Percentiles rank a stretch among this genome's conserved stretches.
phyloP scores from a whole-genome alignment of 53 echinoderm and acorn worm genomes.

The Apostichopus leukothele region DNA sequence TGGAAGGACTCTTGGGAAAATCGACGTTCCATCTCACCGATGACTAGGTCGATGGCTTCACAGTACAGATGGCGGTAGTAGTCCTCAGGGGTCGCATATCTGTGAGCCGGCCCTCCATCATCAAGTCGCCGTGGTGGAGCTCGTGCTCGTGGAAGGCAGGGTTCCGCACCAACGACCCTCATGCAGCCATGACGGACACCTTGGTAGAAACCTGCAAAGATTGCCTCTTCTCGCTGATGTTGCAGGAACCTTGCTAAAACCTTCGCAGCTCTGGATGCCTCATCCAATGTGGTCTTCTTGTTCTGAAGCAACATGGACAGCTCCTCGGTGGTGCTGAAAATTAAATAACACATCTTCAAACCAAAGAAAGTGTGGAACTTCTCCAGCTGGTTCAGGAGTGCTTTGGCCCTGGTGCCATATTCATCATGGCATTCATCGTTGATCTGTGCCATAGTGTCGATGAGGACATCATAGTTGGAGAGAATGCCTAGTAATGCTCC shows the following conservation, averaged over 20 bases:
- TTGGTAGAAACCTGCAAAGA: conserved; percentile 13
- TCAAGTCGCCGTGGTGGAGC: conserved; percentile 30
- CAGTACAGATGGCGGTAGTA: conserved; percentile 22
- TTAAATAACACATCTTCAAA: neutral
- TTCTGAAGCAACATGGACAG: neutral
- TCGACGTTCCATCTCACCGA: conserved; percentile 2
- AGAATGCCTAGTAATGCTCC: conserved; percentile 17
- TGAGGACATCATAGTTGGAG: conserved; percentile 28
- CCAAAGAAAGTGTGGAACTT: conserved; percentile 32
- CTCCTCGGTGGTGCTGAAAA: conserved; percentile 41
- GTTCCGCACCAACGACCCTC: conserved; percentile 20
- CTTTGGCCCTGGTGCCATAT: conserved; percentile 25
- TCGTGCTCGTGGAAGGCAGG: conserved; percentile 26
- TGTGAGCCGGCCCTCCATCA: conserved; percentile 24
- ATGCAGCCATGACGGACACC: conserved; percentile 18
- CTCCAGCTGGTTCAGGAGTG: conserved; percentile 29
- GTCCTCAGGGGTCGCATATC: conserved; percentile 8
- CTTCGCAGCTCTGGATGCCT: conserved; percentile 8
- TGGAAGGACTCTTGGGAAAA: conserved; percentile 30
- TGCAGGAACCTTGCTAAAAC: neutral
- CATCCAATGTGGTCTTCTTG: conserved; percentile 26
- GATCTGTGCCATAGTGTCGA: conserved; percentile 9
- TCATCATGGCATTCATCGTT: conserved; percentile 15
- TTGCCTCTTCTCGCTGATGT: conserved; percentile 24
- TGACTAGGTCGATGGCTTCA: conserved; percentile 24